Evolutionary conservation across 2,888 invertebrate species (phyloP).

Genomic region (Apamea crenata): DNA sequence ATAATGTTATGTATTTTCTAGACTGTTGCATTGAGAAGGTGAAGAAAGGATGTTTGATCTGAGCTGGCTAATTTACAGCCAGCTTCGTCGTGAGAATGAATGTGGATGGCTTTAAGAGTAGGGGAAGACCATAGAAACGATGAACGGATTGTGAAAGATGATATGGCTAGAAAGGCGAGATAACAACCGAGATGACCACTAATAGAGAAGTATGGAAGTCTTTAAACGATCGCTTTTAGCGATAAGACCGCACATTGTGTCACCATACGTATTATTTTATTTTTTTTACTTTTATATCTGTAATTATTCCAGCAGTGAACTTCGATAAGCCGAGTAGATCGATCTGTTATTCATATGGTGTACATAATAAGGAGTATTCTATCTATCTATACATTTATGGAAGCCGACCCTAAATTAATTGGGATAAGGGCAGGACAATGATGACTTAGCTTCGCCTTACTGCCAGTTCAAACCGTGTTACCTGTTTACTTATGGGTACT

Average conservation of each 20-base stretch:
- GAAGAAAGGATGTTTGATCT: too few relatives aligned
- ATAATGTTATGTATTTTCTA: background rate
- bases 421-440: background rate
- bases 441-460: background rate
- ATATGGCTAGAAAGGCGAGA: too few relatives aligned
- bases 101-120: background rate
- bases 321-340: too few relatives aligned
- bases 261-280: background rate
- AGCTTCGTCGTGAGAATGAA: background rate
- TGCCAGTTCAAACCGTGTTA: too few relatives aligned
- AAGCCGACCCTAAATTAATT: background rate
- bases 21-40: background rate
- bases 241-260: too few relatives aligned
- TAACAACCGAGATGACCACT: background rate
- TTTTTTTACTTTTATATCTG: background rate
- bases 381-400: background rate
- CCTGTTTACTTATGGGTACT: background rate
- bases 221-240: background rate
- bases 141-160: background rate
- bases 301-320: too few relatives aligned
- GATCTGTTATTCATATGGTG: background rate
- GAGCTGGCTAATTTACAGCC: too few relatives aligned
- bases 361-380: background rate
- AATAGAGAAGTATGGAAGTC: background rate
- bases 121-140: background rate